Evolutionary conservation across 2,797 vertebrate species (phyloP).

Genomic region (Microctenopoma stevenorrisi): DNA sequence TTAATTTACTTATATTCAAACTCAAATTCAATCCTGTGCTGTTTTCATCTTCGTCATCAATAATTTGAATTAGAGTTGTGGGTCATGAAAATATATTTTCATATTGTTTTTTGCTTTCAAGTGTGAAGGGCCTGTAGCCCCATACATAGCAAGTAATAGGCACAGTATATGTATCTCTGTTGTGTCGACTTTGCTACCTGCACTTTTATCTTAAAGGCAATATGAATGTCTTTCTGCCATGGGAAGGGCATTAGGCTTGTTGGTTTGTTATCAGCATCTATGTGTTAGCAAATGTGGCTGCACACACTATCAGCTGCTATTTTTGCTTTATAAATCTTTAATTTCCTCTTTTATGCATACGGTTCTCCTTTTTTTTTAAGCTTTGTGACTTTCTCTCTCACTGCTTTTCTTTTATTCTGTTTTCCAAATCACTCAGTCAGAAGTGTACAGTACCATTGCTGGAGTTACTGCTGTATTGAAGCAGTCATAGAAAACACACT

Average conservation of each 20-base stretch:
- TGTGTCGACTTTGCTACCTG: constrained; percentile 48
- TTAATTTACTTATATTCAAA: constrained; percentile 3
- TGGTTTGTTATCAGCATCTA: constrained; percentile 39
- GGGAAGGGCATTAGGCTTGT: constrained; percentile 48
- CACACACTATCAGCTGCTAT: neutral
- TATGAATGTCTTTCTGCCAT: constrained; percentile 47
- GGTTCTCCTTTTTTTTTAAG: neutral
- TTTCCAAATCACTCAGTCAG: constrained; percentile 10
- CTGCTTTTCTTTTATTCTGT: constrained; percentile 2
- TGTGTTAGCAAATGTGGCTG: constrained; percentile 33
- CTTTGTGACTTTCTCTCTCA: neutral
- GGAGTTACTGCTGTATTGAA: constrained; percentile 26
- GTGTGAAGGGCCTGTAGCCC: constrained; percentile 10
- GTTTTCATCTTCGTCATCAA: neutral
- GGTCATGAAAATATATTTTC: too few species aligned
- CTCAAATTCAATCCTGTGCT: constrained; percentile 5
- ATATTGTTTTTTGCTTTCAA: constrained; percentile 16
- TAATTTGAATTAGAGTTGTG: neutral
- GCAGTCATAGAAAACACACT: constrained; percentile 37
- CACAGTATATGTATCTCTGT: constrained; percentile 5
- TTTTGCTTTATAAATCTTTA: neutral
- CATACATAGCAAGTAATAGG: constrained; percentile 29
- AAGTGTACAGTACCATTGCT: constrained; percentile 4
- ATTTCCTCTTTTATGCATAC: neutral
- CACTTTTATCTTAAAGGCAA: constrained; percentile 67